Evolutionary conservation across 2,888 invertebrate genomes (phyloP).

Genomic region (Amaurobius ferox): DNA sequence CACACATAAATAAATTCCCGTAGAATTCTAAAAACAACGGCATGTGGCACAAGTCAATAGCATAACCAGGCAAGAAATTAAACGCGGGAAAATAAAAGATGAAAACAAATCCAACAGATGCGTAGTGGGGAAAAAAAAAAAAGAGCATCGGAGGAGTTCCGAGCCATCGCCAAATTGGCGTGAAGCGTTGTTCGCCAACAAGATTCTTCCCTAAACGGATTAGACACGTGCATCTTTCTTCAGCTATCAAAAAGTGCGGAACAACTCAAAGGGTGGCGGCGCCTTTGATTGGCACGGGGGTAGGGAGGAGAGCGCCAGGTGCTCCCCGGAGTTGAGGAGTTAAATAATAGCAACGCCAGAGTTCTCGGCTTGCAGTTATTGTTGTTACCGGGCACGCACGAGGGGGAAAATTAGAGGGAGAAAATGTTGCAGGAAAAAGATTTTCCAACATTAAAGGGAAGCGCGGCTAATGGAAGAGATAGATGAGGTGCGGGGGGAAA

Average conservation of each 20-base stretch:
- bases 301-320: constrained; percentile 50
- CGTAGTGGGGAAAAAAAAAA: neutral
- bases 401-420: constrained; percentile 21
- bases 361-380: constrained; percentile 43
- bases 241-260: constrained; percentile 56
- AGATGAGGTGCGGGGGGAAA: neutral
- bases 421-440: constrained; percentile 13
- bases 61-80: neutral
- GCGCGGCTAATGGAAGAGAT: constrained; percentile 6
- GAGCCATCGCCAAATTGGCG: constrained; percentile 13
- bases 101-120: too few relatives aligned
- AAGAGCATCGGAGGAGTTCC: neutral
- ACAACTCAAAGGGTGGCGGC: constrained; percentile 49
- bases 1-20: too few relatives aligned
- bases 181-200: constrained; percentile 27
- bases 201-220: constrained; percentile 42
- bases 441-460: constrained; percentile 6
- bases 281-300: constrained; percentile 54
- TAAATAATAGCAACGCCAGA: constrained; percentile 50
- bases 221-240: constrained; percentile 46
- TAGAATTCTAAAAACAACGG: too few relatives aligned
- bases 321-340: constrained; percentile 25
- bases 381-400: constrained; percentile 49
- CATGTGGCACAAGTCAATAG: neutral
- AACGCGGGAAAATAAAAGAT: too few relatives aligned